Conservation (phyloP, 2,113 vertebrate species). For the Uria lomvia region DNA sequence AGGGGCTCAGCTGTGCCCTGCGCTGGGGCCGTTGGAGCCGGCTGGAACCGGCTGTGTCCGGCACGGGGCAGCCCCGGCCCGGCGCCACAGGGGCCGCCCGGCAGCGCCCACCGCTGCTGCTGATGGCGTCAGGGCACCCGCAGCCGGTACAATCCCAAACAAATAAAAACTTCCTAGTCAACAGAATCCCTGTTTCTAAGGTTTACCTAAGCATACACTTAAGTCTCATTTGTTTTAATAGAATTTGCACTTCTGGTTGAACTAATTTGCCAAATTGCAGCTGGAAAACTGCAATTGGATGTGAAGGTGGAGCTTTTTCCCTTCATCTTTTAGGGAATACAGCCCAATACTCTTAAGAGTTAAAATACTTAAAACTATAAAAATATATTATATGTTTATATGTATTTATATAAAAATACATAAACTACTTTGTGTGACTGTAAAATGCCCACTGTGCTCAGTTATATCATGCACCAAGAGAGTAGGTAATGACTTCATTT, state of each 20-base stretch:
- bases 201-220: background rate
- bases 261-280: background rate
- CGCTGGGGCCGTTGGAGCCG: too few relatives aligned
- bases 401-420: background rate
- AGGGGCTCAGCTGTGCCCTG: background rate
- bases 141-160: fast-evolving
- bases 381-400: background rate
- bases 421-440: background rate
- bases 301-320: background rate
- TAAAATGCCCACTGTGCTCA: background rate
- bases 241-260: background rate
- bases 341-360: background rate
- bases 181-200: background rate
- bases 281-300: background rate
- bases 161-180: background rate
- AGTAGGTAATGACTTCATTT: background rate
- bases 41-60: too few relatives aligned
- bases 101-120: background rate
- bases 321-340: background rate
- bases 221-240: background rate
- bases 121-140: fast-evolving
- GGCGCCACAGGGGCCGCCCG: fast-evolving
- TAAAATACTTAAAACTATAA: background rate
- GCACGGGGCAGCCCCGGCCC: too few relatives aligned
- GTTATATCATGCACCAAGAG: background rate